phyloP scores from a whole-genome alignment of 2,797 vertebrate species.

The Typhlichthys eigenmanni region DNA sequence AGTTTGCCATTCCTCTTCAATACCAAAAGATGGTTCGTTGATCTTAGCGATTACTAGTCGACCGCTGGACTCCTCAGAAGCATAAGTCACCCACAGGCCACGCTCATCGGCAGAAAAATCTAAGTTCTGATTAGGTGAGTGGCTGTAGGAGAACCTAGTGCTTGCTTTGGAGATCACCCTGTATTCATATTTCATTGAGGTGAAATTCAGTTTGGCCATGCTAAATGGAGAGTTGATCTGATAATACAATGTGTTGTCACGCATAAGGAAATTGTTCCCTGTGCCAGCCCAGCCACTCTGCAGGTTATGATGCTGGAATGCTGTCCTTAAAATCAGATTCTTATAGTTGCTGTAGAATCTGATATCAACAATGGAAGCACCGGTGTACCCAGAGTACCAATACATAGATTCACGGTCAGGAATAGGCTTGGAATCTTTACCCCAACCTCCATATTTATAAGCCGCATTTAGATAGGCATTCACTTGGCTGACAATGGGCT shows the following conservation, averaged over 20 bases:
- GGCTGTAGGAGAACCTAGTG: conserved; percentile 71
- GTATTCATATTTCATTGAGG: conserved; percentile 44
- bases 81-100: conserved; percentile 77
- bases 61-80: conserved; percentile 65
- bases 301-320: conserved; percentile 43
- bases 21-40: conserved; percentile 58
- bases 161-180: conserved; percentile 68
- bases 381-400: conserved; percentile 61
- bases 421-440: conserved; percentile 73
- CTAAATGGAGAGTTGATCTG: conserved; percentile 61
- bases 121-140: conserved; percentile 66
- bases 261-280: conserved; percentile 73
- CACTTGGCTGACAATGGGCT: conserved; percentile 69
- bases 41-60: conserved; percentile 71
- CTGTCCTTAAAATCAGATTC: conserved; percentile 65
- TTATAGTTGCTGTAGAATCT: conserved; percentile 67
- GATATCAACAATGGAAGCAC: conserved; percentile 41
- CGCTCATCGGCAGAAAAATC: conserved; percentile 81
- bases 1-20: conserved; percentile 63
- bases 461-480: conserved; percentile 55
- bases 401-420: conserved; percentile 66
- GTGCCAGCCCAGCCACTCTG: conserved; percentile 49
- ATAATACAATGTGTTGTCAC: conserved; percentile 73
- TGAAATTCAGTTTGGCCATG: conserved; percentile 71
- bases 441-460: conserved; percentile 71